These are phyloP conservation scores for Bos javanicus DNA, from an alignment of 2,113 vertebrate species.

Conservation along the genomic window DNA sequence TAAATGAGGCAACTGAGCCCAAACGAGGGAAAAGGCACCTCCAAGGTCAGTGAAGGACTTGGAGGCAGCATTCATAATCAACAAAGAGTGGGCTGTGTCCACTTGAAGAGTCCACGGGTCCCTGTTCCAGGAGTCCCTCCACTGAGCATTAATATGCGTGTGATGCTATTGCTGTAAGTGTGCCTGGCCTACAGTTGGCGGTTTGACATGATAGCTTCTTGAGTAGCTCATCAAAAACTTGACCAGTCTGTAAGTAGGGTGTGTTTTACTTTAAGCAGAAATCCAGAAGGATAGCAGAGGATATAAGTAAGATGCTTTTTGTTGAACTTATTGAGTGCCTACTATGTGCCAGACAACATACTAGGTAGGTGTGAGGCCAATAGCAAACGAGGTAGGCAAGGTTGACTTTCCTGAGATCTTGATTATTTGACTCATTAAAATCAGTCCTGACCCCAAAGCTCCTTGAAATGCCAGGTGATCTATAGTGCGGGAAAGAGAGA, in stretches of 20 bases:
- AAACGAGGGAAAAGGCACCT: neutral
- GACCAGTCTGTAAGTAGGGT: neutral
- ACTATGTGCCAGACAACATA: neutral
- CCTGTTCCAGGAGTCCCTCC: neutral
- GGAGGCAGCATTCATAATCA: neutral
- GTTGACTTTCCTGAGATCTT: neutral
- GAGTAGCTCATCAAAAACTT: neutral
- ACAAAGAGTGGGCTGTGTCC: neutral
- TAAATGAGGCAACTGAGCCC: constrained; percentile 6
- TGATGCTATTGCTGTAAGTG: neutral
- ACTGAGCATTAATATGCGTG: neutral
- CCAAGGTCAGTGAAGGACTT: neutral
- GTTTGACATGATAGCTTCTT: neutral
- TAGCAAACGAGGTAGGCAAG: neutral
- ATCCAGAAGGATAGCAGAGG: neutral
- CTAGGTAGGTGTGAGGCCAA: neutral
- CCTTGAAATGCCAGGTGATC: neutral
- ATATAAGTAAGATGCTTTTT: neutral
- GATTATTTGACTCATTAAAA: neutral
- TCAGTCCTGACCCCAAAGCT: neutral
- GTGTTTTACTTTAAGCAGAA: neutral
- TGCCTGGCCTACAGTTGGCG: neutral
- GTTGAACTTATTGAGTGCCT: neutral
- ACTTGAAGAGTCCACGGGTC: neutral
- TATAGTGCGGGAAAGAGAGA: neutral